Conservation (phyloP, 2,113 vertebrate species). For the Pituophis catenifer region DNA sequence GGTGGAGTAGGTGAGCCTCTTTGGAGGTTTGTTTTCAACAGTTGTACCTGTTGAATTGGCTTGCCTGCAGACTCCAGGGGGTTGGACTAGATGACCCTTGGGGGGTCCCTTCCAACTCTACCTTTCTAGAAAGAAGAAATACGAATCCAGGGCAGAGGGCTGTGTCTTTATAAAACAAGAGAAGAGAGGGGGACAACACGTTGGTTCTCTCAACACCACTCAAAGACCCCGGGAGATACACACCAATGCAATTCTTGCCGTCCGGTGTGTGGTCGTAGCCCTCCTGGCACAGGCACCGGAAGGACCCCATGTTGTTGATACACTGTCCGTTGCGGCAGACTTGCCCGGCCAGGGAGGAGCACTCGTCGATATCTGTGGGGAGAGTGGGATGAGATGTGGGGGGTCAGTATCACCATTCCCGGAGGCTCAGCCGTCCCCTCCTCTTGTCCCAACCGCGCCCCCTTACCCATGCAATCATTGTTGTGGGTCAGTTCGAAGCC, state of each 20-base stretch:
- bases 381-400: not conserved
- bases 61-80: not conserved
- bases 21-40: not conserved
- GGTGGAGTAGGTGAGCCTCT: too few species aligned
- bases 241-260: slow-evolving; percentile 90
- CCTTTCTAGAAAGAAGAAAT: not conserved
- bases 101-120: not conserved
- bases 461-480: slow-evolving; percentile 88
- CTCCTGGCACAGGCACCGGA: slow-evolving; percentile 90
- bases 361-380: slow-evolving; percentile 84
- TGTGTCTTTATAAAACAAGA: not conserved
- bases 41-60: not conserved
- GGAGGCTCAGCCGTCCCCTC: rapidly evolving
- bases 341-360: slow-evolving; percentile 81
- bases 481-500: slow-evolving; percentile 88
- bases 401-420: not conserved
- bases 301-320: slow-evolving; percentile 87
- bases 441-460: rapidly evolving
- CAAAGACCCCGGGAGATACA: slow-evolving; percentile 22
- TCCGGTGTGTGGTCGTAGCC: slow-evolving; percentile 88
- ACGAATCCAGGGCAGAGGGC: not conserved
- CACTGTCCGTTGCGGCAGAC: slow-evolving; percentile 89
- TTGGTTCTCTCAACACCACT: not conserved
- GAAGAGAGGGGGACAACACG: not conserved
- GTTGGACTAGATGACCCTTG: not conserved